Evolutionary conservation across 2,797 vertebrate species (phyloP).

Genomic region (Glossophaga mutica): DNA sequence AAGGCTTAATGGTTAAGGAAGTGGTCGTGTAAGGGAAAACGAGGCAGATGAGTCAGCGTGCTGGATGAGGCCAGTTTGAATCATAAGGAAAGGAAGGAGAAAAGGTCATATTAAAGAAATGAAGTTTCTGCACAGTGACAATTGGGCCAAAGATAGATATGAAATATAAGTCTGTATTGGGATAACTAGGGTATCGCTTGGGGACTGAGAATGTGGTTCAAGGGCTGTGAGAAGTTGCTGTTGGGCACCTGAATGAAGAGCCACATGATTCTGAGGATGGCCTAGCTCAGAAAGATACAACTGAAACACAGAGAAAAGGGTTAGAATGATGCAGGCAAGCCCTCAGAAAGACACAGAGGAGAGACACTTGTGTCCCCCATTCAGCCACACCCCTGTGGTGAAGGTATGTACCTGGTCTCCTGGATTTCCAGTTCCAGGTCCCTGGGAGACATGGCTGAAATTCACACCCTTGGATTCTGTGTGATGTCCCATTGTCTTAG

Average conservation of each 20-base stretch:
- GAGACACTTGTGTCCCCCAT: neutral
- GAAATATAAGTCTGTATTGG: neutral
- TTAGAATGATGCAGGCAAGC: neutral
- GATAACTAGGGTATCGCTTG: neutral
- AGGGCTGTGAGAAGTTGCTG: rapidly evolving
- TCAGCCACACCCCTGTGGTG: neutral
- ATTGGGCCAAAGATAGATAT: neutral
- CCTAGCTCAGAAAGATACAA: neutral
- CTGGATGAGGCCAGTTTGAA: neutral
- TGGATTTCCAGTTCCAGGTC: neutral
- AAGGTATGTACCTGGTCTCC: neutral
- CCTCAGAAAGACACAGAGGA: neutral
- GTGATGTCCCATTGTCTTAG: neutral
- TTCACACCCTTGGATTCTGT: neutral
- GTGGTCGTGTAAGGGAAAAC: neutral
- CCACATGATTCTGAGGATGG: neutral
- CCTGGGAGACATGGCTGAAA: neutral
- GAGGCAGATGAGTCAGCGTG: neutral
- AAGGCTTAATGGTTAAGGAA: neutral
- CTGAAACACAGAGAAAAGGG: neutral
- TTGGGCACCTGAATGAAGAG: neutral
- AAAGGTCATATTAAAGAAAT: neutral
- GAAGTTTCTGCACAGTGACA: neutral
- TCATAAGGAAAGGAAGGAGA: neutral
- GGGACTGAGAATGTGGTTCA: neutral